Base-by-base conservation (phyloP, 2,113 vertebrate genomes). In the Prunella himalayana region DNA sequence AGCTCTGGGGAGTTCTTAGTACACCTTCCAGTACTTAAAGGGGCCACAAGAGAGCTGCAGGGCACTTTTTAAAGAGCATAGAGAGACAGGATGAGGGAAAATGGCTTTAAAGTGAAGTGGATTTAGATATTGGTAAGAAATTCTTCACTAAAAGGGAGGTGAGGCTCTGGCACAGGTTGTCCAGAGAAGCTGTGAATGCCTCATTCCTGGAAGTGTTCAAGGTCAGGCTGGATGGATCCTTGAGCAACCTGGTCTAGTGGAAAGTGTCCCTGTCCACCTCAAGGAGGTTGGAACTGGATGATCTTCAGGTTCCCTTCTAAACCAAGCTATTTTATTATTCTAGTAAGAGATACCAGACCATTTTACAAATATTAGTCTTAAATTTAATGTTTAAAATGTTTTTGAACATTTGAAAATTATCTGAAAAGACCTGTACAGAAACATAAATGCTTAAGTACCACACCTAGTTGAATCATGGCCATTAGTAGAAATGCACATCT, bases 391-490 rank as follows among this genome's bases (percentile, higher is more conserved):
- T 49, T 22, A 24, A 87, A 69, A 45, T 47, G 1, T 3, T 44
- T 89, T 73, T 53, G 6, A 81, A 44, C 4, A 51, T 28, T 41
- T 70, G 16, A 64, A 81, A 91, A 60, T 30, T 0, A 51, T 47
- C 8, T 49, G 24, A 64, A 63, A 9, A 66, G 6, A 39, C 4
- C 2, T 14, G 10, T 44, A 53, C 19, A 69, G 63, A 49, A 78
- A 41, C 2, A 22, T 17, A 35, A 33, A 1, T 23, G 10, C 63
- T 64, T 39, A 71, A 65, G 25, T 30, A 54, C 6, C 6, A 3
- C 7, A 24, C 4, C 7, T 44, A 30, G 1, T 27, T 87, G 45
- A 57, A 69, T 61, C 25, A 61, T 0, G 0, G 12, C 11, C 22
- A 57, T 77, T 28, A 65, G 59, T 27, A 49, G 71, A 68, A 68